These are phyloP conservation scores for Conchocele bisecta DNA, from an alignment of 2,888 invertebrate species.

Conservation along the genomic window DNA sequence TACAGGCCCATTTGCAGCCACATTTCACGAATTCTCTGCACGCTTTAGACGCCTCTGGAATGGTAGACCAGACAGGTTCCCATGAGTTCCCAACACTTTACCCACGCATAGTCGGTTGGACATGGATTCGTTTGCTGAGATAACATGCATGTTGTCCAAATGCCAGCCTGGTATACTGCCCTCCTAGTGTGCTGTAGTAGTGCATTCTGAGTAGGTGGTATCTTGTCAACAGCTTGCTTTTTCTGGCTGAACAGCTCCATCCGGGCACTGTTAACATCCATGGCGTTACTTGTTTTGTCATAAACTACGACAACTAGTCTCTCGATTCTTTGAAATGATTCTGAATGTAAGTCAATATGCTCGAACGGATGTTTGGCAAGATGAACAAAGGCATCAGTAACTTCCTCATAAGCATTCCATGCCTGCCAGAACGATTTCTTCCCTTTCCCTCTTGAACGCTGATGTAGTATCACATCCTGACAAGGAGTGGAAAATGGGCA, in stretches of 20 bases:
- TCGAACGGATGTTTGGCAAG: background rate
- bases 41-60: background rate
- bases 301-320: background rate
- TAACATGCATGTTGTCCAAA: background rate
- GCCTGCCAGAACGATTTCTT: background rate
- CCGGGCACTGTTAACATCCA: background rate
- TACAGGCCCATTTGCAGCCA: no score
- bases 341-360: background rate
- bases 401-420: slow-evolving; percentile 1
- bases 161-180: background rate
- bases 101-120: background rate
- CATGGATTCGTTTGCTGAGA: background rate
- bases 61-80: background rate
- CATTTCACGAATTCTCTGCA: background rate
- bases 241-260: background rate
- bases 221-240: background rate
- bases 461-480: background rate
- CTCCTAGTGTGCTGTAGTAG: no score
- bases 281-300: background rate
- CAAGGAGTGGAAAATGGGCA: background rate
- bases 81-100: background rate
- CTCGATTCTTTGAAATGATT: background rate
- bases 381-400: background rate
- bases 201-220: background rate
- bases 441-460: background rate